Percentiles rank a stretch among this genome's conserved stretches.
phyloP scores from a whole-genome alignment of 2,888 invertebrate genomes.

The Autographa pulchrina region DNA sequence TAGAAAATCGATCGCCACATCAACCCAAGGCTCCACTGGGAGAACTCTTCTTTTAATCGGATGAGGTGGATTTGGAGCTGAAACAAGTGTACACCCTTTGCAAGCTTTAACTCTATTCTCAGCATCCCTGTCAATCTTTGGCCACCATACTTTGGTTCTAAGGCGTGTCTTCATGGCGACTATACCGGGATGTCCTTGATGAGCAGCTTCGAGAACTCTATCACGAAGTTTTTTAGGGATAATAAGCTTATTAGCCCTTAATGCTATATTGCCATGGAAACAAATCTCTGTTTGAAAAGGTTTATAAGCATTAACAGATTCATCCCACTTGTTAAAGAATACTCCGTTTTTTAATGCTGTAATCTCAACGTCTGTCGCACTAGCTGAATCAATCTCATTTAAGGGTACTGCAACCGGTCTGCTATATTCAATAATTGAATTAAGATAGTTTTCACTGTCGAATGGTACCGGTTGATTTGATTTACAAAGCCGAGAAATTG shows the following conservation, averaged over 20 bases:
- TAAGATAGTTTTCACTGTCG: background rate
- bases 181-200: constrained; percentile 10
- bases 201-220: constrained; percentile 18
- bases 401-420: constrained; percentile 24
- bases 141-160: no score
- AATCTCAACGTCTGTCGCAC: constrained; percentile 20
- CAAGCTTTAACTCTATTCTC: no score
- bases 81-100: no score
- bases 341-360: constrained; percentile 15
- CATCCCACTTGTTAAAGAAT: background rate
- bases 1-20: no score
- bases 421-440: constrained; percentile 12
- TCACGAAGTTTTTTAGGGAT: constrained; percentile 5
- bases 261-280: background rate
- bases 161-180: no score
- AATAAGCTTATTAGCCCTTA: constrained; percentile 16
- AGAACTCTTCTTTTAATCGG: no score
- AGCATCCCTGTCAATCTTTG: no score
- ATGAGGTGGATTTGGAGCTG: no score
- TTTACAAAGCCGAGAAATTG: constrained; percentile 37
- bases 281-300: background rate
- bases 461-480: background rate
- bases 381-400: background rate
- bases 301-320: background rate
- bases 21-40: no score